A percentile compares a stretch with the other conserved stretches of the same genome.
phyloP scores from a whole-genome alignment of 2,113 vertebrate species.

The Daubentonia madagascariensis region DNA sequence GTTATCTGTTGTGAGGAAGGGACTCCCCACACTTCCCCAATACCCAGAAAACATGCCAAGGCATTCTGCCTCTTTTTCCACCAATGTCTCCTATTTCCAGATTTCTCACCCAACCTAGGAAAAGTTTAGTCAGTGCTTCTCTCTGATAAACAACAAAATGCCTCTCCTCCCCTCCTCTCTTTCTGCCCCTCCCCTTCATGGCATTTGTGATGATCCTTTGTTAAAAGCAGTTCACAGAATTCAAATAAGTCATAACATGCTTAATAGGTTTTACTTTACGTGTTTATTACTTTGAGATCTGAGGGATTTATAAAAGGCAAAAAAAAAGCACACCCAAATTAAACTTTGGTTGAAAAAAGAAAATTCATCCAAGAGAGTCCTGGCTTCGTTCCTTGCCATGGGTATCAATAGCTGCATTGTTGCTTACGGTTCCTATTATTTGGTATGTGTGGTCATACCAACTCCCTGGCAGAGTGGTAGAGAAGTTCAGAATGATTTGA shows the following conservation, averaged over 20 bases:
- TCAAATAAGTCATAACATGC: not conserved
- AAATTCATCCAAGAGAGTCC: not conserved
- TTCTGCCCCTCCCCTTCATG: not conserved
- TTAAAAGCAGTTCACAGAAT: not conserved
- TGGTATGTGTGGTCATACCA: not conserved
- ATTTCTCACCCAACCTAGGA: not conserved
- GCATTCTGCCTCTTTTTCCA: not conserved
- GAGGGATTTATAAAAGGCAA: not conserved
- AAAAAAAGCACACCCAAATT: not conserved
- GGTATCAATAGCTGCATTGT: accelerated
- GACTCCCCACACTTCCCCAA: not conserved
- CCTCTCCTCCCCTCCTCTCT: not conserved
- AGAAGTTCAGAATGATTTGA: not conserved
- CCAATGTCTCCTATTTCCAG: not conserved
- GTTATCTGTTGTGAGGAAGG: not conserved
- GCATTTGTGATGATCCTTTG: not conserved
- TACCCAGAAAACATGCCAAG: not conserved
- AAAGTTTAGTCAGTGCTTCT: not conserved
- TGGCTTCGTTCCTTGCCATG: not conserved
- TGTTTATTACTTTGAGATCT: not conserved
- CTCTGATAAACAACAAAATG: not conserved
- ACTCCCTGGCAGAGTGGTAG: accelerated
- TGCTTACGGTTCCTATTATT: not conserved
- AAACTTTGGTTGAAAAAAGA: not conserved
- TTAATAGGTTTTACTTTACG: not conserved